Base-by-base conservation (phyloP, 2,113 vertebrate genomes). In the Hydrolagus affinis region DNA sequence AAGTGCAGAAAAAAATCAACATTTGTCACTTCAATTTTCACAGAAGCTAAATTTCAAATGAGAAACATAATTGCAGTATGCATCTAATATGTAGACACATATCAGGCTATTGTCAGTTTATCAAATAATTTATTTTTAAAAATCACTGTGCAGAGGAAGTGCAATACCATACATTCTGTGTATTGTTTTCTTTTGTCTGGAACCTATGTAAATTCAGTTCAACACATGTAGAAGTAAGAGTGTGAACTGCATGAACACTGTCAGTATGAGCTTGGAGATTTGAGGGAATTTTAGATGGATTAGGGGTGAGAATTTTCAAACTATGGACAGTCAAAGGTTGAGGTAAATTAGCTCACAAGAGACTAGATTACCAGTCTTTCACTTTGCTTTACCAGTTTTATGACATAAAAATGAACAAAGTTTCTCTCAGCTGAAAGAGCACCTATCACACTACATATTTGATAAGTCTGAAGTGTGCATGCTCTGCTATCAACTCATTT, bases 271-370 rank as follows among this genome's bases (percentile, higher is more conserved):
- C 90, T 86, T 75, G 19, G 86, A 86, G 89, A 91, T 77, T 88
- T 88, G 88, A 88, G 88, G 87, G 90, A 91, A 86, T 86, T 75
- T 75, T 75, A 76, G 85, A 86, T 86, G 60, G 57, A 86, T 73
- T 89, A 87, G 88, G 88, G 90, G 89, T 89, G 89, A 89, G 88
- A 89, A 88, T 88, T 87, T 59, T 85, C 76, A 64, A 87, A 70
- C 89, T 56, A 80, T 87, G 87, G 88, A 88, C 86, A 73, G 85
- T 80, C 17, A 25, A 87, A 88, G 90, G 89, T 91, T 86, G 72
- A 57, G 85, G 86, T 91, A 89, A 90, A 90, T 88, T 88, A 89
- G 87, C 88, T 91, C 91, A 89, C 88, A 87, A 78, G 90, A 88
- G 90, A 73, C 57, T 28, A 28, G 60, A 62, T 85, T 66, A 64